Percentiles rank a stretch among this genome's conserved stretches.
Conservation (phyloP, 1,140 invertebrate species). For the Cyclargus thomasi region DNA sequence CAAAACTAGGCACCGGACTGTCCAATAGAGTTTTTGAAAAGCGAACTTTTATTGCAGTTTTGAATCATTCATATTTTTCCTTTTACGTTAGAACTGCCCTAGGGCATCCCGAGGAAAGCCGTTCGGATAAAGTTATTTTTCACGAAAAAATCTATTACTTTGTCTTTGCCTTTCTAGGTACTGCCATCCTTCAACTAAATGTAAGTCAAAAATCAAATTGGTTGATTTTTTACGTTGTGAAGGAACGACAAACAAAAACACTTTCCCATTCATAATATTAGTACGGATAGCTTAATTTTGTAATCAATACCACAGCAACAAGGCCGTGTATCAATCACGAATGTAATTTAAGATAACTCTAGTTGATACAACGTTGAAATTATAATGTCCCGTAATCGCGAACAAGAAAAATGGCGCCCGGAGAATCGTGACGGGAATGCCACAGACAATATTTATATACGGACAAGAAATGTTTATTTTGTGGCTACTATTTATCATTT, state of each 20-base stretch:
- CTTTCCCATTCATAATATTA: no score
- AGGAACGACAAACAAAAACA: no score
- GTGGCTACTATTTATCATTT: conserved; percentile 9
- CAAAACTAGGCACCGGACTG: neutral
- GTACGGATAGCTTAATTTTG: no score
- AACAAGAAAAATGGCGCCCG: conserved; percentile 11
- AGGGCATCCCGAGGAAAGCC: neutral
- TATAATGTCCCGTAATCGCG: conserved; percentile 13
- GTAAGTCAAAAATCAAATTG: no score
- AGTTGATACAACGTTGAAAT: conserved; percentile 15
- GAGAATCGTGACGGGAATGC: conserved; percentile 1
- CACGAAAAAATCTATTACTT: neutral
- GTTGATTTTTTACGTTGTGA: no score
- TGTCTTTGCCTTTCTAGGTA: neutral
- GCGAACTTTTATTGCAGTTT: neutral
- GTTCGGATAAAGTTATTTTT: neutral
- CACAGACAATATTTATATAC: neutral
- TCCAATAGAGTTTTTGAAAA: neutral
- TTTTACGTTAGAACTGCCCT: neutral
- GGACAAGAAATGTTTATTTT: conserved; percentile 5
- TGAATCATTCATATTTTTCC: neutral
- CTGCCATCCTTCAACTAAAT: no score
- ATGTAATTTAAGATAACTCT: conserved; percentile 11
- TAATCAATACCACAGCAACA: no score
- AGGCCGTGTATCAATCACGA: neutral